phyloP scores from a whole-genome alignment of 2,888 invertebrate species.

The Thysanoteuthis rhombus region DNA sequence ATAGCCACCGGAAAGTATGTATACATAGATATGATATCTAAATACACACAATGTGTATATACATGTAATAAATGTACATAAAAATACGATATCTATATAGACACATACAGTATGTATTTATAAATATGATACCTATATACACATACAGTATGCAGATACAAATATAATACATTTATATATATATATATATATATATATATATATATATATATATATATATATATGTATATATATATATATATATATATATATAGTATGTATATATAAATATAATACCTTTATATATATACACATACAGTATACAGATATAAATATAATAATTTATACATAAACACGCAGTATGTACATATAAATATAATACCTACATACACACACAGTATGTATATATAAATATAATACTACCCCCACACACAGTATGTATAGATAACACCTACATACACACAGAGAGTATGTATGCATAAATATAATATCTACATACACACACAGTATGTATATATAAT shows the following conservation, averaged over 20 bases:
- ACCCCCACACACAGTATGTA: no score
- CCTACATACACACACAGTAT: no score
- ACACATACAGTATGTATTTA: no score
- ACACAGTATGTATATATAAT: conserved; percentile 18
- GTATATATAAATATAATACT: no score
- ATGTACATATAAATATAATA: no score
- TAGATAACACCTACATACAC: neutral
- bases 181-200: conserved; percentile 21
- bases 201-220: conserved; percentile 16
- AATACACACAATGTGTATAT: no score
- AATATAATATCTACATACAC: neutral
- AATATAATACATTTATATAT: conserved; percentile 1
- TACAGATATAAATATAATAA: neutral
- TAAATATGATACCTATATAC: neutral
- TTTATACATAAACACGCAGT: no score
- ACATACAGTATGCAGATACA: neutral
- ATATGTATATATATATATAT: neutral
- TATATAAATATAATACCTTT: no score
- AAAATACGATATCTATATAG: no score
- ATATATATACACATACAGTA: conserved; percentile 1
- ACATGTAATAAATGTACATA: no score
- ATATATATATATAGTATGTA: conserved; percentile 20
- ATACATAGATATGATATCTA: no score
- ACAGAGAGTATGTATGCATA: neutral
- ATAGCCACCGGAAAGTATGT: no score